Evolutionary conservation across 2,888 invertebrate species (phyloP), one percentile per base, ranked within the genome.

Genomic region (Lamproptera curius): DNA sequence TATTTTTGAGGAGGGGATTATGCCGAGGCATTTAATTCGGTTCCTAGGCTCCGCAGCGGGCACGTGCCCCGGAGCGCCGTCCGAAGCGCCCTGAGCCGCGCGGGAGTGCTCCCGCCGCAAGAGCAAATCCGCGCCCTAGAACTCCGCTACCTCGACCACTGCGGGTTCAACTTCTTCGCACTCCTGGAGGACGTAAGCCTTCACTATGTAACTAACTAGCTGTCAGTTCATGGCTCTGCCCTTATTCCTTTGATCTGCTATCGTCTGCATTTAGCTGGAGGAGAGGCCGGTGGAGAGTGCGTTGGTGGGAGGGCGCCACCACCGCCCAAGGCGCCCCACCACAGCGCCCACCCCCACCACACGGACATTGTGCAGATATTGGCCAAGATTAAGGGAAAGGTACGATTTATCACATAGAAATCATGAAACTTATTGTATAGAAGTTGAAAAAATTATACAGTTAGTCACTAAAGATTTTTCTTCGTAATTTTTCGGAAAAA

Each of bases 361-460:
- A 89, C 89, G 0, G 91, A 93, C 66, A 92, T 94, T 55, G 91
- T 93, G 35, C 87, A 90, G 58, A 90, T 94, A 52, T 82, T 95
- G 44, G 93, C 94, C 13, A 93, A 93, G 76, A 91, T 93, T 57
- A 94, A 94, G 74, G 91, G 92, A 20, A 92, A 92, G 84, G 87
- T 83, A 40, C 23, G 20, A 14, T 17, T 37, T 2, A n/a, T n/a
- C n/a, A n/a, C n/a, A n/a, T n/a, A n/a, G n/a, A n/a, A n/a, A n/a
- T n/a, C n/a, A n/a, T n/a, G n/a, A n/a, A n/a, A n/a, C n/a, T n/a
- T n/a, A n/a, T n/a, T n/a, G n/a, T n/a, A n/a, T n/a, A n/a, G n/a
- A n/a, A n/a, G n/a, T n/a, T n/a, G n/a, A n/a, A n/a, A n/a, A n/a
- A n/a, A n/a, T n/a, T n/a, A n/a, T n/a, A n/a, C n/a, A n/a, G n/a